phyloP scores from a whole-genome alignment of 1,140 invertebrate species.

The Macrocentrus cingulum region DNA sequence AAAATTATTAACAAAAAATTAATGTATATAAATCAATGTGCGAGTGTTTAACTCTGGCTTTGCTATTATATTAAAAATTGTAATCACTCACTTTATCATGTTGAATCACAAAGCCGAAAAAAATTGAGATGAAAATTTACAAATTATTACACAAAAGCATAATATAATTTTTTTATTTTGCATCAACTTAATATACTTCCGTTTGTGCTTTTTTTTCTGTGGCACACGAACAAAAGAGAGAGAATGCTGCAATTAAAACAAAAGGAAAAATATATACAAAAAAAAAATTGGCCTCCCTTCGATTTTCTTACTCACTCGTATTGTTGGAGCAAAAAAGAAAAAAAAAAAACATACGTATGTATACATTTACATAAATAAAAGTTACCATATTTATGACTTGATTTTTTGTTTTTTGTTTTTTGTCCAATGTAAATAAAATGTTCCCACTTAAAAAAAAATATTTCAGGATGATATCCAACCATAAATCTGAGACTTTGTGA shows the following conservation, averaged over 20 bases:
- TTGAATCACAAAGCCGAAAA: background rate
- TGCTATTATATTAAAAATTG: background rate
- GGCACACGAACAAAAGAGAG: constrained; percentile 17
- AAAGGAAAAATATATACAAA: too few relatives aligned
- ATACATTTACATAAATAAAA: constrained; percentile 49
- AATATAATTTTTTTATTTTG: background rate
- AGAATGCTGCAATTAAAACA: constrained; percentile 40
- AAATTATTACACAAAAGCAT: background rate
- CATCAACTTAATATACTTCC: background rate
- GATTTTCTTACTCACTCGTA: constrained; percentile 40
- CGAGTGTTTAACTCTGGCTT: constrained; percentile 20
- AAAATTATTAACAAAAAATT: constrained; percentile 2
- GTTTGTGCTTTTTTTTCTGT: constrained; percentile 8
- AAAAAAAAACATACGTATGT: constrained; percentile 38
- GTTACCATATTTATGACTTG: constrained; percentile 35
- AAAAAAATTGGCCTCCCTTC: constrained; percentile 28
- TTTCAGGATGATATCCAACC: too few relatives aligned
- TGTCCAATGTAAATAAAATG: constrained; percentile 26
- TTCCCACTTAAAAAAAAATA: too few relatives aligned
- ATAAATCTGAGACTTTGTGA: too few relatives aligned
- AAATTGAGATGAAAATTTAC: background rate
- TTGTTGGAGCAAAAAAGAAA: too few relatives aligned
- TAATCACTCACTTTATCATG: background rate
- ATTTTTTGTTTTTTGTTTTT: constrained; percentile 17
- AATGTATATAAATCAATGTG: constrained; percentile 31